Conservation (phyloP, 2,797 vertebrate species). For the Xenopus petersii region DNA sequence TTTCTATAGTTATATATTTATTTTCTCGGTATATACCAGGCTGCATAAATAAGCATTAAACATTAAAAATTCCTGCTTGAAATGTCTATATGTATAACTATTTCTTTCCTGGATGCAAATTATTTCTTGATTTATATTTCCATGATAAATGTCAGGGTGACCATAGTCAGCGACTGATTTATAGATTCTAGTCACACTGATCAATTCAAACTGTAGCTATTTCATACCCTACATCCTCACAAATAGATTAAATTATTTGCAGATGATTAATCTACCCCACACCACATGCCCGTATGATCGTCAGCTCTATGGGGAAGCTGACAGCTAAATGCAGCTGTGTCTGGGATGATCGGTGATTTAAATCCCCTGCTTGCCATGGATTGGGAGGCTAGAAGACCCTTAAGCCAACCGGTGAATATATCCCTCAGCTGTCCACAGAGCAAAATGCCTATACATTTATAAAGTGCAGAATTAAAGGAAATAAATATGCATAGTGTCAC, state of each 20-base stretch:
- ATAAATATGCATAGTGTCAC: slow-evolving; percentile 47
- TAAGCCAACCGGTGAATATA: slow-evolving; percentile 51
- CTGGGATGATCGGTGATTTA: slow-evolving; percentile 59
- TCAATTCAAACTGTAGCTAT: slow-evolving; percentile 53
- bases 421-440: slow-evolving; percentile 51
- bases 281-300: slow-evolving; percentile 63
- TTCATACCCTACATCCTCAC: slow-evolving; percentile 58
- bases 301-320: slow-evolving; percentile 66
- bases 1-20: neutral
- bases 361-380: slow-evolving; percentile 57
- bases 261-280: slow-evolving; percentile 60
- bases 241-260: slow-evolving; percentile 56
- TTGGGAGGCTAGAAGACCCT: slow-evolving; percentile 52
- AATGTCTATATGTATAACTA: too few species aligned
- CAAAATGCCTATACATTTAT: slow-evolving; percentile 56
- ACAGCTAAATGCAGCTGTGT: slow-evolving; percentile 61
- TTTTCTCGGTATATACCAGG: neutral
- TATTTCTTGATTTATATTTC: slow-evolving; percentile 24
- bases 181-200: slow-evolving; percentile 22
- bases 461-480: slow-evolving; percentile 53
- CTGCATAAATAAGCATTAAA: neutral
- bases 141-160: slow-evolving; percentile 19
- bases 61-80: too few species aligned
- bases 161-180: slow-evolving; percentile 30
- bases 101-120: too few species aligned